phyloP scores from a whole-genome alignment of 1,140 invertebrate genomes.

The Chionoecetes opilio region DNA sequence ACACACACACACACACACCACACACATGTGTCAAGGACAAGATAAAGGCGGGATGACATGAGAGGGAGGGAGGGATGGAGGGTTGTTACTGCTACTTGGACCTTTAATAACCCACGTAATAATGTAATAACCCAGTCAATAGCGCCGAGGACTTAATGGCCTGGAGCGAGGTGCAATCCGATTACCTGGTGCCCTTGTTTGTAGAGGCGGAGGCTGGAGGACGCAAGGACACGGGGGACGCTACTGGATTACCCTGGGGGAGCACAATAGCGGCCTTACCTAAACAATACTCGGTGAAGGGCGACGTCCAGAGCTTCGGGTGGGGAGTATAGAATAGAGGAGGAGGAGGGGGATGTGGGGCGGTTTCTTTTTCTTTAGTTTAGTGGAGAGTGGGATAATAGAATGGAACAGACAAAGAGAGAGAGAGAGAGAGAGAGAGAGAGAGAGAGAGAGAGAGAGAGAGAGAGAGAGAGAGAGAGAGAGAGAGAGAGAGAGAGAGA shows the following conservation, averaged over 20 bases:
- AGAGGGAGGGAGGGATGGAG: neutral
- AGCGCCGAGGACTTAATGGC: constrained; percentile 1
- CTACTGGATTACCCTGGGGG: neutral
- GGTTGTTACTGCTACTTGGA: neutral
- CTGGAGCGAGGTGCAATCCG: constrained; percentile 13
- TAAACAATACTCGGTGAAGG: neutral
- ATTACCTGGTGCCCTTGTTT: neutral
- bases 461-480: too few relatives aligned
- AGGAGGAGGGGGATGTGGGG: neutral
- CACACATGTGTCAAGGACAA: neutral
- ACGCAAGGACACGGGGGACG: neutral
- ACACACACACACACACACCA: constrained; percentile 6
- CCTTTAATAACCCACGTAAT: neutral
- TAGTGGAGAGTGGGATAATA: constrained; percentile 2
- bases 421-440: too few relatives aligned
- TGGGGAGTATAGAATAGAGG: neutral
- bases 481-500: too few relatives aligned
- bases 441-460: too few relatives aligned
- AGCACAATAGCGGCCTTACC: neutral
- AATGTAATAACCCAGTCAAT: constrained; percentile 19
- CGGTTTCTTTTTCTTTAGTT: neutral
- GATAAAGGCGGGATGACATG: neutral
- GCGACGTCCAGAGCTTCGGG: neutral
- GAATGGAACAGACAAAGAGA: neutral
- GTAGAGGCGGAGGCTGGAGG: neutral